phyloP scores from a whole-genome alignment of 1,140 invertebrate species.

The Meloidogyne exigua region DNA sequence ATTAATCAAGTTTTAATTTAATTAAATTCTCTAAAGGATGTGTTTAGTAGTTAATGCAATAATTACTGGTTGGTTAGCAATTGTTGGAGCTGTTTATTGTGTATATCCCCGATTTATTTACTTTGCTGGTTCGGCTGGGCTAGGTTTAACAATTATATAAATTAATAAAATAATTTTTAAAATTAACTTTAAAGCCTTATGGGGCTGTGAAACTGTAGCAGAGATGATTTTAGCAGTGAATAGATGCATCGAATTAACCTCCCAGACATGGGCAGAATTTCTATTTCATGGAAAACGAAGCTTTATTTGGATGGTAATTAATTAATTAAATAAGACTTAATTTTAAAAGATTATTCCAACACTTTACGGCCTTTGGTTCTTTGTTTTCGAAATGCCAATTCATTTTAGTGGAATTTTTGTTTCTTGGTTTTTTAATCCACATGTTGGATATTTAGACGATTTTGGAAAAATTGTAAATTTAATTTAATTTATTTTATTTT shows the following conservation, averaged over 20 bases:
- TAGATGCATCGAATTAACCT: slow-evolving; percentile 28
- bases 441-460: slow-evolving; percentile 46
- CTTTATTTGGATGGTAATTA: slow-evolving; percentile 39
- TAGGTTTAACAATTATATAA: slow-evolving; percentile 4
- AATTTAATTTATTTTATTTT: not conserved
- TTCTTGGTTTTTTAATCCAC: slow-evolving; percentile 53
- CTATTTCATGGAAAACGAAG: slow-evolving; percentile 35
- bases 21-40: not conserved
- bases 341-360: slow-evolving; percentile 9
- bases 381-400: slow-evolving; percentile 46
- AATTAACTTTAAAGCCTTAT: slow-evolving; percentile 15
- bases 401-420: slow-evolving; percentile 37
- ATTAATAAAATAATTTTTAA: not conserved
- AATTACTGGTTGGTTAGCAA: slow-evolving; percentile 32
- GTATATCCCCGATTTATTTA: slow-evolving; percentile 30
- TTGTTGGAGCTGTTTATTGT: slow-evolving; percentile 33
- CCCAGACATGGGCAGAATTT: slow-evolving; percentile 12
- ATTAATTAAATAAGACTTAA: slow-evolving; percentile 19
- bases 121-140: slow-evolving; percentile 20
- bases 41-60: slow-evolving; percentile 24
- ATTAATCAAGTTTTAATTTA: too few relatives aligned
- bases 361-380: slow-evolving; percentile 47
- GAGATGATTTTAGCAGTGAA: slow-evolving; percentile 33
- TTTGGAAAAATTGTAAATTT: slow-evolving; percentile 25
- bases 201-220: slow-evolving; percentile 24